These are phyloP conservation scores for Bubalus kerabau DNA, from an alignment of 2,113 vertebrate genomes.

Conservation along the genomic window DNA sequence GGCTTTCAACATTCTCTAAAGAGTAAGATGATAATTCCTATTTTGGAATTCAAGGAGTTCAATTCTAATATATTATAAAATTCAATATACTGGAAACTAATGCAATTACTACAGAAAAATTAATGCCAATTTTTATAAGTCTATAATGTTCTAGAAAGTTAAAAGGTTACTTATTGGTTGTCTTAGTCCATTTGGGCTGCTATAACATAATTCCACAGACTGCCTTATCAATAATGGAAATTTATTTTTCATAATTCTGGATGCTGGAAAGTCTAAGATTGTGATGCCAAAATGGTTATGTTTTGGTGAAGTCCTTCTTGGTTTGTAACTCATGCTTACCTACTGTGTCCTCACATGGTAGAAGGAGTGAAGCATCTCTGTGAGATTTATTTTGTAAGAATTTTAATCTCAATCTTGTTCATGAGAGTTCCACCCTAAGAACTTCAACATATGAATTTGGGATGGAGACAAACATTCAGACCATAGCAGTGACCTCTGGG, in stretches of 20 bases:
- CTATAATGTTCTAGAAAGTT: neutral
- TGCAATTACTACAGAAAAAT: neutral
- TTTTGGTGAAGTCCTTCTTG: neutral
- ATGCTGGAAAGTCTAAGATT: neutral
- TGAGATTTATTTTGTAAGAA: neutral
- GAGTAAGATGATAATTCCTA: neutral
- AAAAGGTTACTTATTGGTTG: neutral
- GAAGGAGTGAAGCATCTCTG: neutral
- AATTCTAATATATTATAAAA: neutral
- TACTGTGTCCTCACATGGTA: neutral
- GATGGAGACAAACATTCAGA: neutral
- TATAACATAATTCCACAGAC: neutral
- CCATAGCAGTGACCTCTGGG: neutral
- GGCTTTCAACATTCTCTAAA: neutral
- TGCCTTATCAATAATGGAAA: neutral
- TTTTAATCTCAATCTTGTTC: neutral
- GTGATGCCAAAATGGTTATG: neutral
- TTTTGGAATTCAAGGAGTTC: neutral
- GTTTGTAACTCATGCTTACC: neutral
- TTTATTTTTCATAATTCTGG: neutral
- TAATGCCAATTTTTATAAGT: neutral
- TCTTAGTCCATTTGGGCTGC: neutral
- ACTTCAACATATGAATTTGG: neutral
- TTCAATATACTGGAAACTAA: neutral
- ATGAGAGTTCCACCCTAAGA: neutral